Conservation (phyloP, 2,797 vertebrate genomes). For the Brotula barbata region DNA sequence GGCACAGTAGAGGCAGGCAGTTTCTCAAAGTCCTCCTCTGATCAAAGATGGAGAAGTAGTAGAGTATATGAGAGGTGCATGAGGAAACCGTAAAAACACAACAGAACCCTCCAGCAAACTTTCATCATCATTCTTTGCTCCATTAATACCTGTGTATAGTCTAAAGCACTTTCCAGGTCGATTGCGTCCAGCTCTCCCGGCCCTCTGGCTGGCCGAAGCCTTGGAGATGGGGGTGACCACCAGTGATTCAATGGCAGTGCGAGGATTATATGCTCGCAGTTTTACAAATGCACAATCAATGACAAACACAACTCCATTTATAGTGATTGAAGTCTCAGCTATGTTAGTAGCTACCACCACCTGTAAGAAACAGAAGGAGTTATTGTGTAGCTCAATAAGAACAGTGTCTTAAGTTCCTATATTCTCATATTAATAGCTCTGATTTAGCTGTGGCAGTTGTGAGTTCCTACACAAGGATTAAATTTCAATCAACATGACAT, state of each 20-base stretch:
- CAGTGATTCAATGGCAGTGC: slow-evolving; percentile 91
- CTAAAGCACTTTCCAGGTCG: slow-evolving; percentile 94
- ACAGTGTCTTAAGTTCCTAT: neutral
- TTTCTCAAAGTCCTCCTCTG: slow-evolving; percentile 97
- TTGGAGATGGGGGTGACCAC: slow-evolving; percentile 96
- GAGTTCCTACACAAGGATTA: neutral
- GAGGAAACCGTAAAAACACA: slow-evolving; percentile 6
- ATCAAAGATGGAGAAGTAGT: slow-evolving; percentile 30
- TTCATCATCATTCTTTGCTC: neutral
- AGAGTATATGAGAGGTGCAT: slow-evolving; percentile 19
- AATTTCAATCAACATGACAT: neutral
- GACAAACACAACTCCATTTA: slow-evolving; percentile 90
- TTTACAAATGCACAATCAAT: slow-evolving; percentile 98
- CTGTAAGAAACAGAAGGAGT: slow-evolving; percentile 64
- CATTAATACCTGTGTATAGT: slow-evolving; percentile 88
- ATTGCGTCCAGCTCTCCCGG: slow-evolving; percentile 90
- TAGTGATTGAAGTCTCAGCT: slow-evolving; percentile 96
- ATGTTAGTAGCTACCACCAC: slow-evolving; percentile 97
- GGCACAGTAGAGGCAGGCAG: slow-evolving; percentile 90
- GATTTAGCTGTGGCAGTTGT: neutral
- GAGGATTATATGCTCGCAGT: slow-evolving; percentile 93
- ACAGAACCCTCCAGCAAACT: neutral
- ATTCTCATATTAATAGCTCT: neutral
- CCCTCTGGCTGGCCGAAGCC: slow-evolving; percentile 94
- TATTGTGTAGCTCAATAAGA: neutral